Evolutionary conservation across 1,140 invertebrate genomes (phyloP).

Genomic region (Aphaenogaster rudis): DNA sequence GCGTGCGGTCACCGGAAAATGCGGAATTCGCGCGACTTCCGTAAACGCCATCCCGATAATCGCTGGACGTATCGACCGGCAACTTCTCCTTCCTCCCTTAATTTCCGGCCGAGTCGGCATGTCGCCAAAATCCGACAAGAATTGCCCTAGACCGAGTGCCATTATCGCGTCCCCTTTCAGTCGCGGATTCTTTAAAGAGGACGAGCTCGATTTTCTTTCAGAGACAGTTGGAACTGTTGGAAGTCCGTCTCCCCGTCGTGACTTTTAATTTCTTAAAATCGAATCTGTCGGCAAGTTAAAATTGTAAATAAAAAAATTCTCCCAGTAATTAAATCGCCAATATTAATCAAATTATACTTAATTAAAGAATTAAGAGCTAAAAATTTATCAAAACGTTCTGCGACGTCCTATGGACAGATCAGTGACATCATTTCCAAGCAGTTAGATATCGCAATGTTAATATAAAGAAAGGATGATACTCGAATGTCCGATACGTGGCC

Average conservation of each 20-base stretch:
- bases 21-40: slow-evolving; percentile 52
- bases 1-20: slow-evolving; percentile 13
- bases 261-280: neutral
- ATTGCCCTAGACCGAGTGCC: slow-evolving; percentile 11
- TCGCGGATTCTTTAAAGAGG: neutral
- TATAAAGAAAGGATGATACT: slow-evolving; percentile 22
- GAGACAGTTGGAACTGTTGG: neutral
- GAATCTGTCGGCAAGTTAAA: neutral
- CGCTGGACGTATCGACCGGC: neutral
- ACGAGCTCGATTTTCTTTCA: neutral
- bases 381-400: neutral
- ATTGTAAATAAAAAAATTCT: neutral
- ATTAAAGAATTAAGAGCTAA: neutral
- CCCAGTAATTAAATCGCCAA: neutral
- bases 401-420: neutral
- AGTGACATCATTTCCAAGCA: neutral
- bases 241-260: neutral
- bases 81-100: slow-evolving; percentile 1
- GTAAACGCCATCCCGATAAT: slow-evolving; percentile 58
- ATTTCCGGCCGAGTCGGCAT: slow-evolving; percentile 52
- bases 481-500: neutral
- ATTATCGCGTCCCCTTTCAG: slow-evolving; percentile 5
- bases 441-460: neutral
- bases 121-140: slow-evolving; percentile 1
- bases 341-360: neutral